These are phyloP conservation scores for Microhierax caerulescens DNA, from an alignment of 2,797 vertebrate genomes.

Conservation along the genomic window DNA sequence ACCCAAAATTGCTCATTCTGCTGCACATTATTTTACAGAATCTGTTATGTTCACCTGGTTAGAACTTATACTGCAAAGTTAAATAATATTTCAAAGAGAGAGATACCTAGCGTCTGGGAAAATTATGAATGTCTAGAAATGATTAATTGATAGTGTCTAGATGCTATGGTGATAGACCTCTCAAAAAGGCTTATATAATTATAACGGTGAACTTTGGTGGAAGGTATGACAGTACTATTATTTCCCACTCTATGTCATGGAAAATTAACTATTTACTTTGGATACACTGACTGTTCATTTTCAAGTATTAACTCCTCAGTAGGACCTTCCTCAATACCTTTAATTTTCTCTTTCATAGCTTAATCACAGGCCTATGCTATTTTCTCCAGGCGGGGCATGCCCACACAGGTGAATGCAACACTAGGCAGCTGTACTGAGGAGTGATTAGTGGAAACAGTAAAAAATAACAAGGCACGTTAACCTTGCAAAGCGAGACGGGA, in stretches of 20 bases:
- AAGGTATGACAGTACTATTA: not conserved
- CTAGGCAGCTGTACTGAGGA: not conserved
- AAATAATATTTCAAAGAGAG: not conserved
- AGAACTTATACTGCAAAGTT: not conserved
- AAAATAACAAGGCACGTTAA: not conserved
- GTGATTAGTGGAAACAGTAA: not conserved
- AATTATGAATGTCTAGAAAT: not conserved
- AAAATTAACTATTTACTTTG: not conserved
- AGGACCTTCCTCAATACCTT: not conserved
- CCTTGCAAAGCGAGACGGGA: not conserved
- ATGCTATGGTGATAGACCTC: not conserved
- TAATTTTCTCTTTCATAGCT: not conserved
- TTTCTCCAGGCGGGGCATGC: not conserved
- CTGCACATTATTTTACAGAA: not conserved
- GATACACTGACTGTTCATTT: not conserved
- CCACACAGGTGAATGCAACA: not conserved
- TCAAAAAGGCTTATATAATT: not conserved
- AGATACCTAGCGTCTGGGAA: not conserved
- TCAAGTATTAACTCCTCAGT: not conserved
- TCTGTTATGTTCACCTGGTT: not conserved
- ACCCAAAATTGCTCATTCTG: constrained; percentile 4
- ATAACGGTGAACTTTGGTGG: not conserved
- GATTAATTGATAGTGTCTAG: not conserved
- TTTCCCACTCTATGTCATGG: not conserved
- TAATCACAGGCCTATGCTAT: not conserved